These are phyloP conservation scores for Schizotus pectinicornis DNA, from an alignment of 2,888 invertebrate species.

Conservation along the genomic window DNA sequence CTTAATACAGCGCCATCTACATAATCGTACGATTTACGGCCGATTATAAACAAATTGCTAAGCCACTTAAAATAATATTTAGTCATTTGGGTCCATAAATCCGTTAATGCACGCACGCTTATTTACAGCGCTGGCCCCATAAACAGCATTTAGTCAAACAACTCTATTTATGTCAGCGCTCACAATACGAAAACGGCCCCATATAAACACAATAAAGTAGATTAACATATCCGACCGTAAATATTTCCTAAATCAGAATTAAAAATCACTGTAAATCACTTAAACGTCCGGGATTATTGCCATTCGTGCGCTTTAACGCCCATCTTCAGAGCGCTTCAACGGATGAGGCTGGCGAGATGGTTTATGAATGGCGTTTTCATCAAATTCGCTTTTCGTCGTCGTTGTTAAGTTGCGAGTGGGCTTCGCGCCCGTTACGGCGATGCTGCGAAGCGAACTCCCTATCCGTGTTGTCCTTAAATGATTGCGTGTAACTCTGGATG, in stretches of 20 bases:
- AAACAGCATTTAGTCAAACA: slow-evolving; percentile 37
- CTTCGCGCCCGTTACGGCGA: neutral
- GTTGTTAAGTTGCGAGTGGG: neutral
- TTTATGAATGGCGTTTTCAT: slow-evolving; percentile 10
- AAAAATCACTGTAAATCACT: slow-evolving; percentile 24
- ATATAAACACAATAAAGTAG: slow-evolving; percentile 41
- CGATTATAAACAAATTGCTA: slow-evolving; percentile 39
- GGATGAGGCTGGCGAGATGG: neutral
- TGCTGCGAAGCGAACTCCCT: neutral
- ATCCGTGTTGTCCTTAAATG: slow-evolving; percentile 14
- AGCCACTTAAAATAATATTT: slow-evolving; percentile 42
- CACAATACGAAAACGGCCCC: slow-evolving; percentile 25
- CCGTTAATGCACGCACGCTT: slow-evolving; percentile 27
- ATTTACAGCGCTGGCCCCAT: slow-evolving; percentile 30
- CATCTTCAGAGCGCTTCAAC: neutral
- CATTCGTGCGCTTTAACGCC: slow-evolving; percentile 12
- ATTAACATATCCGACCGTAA: slow-evolving; percentile 37
- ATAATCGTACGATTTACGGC: slow-evolving; percentile 26
- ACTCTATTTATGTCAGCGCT: slow-evolving; percentile 39
- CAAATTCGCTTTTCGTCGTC: slow-evolving; percentile 5
- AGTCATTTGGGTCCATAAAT: slow-evolving; percentile 38
- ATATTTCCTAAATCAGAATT: slow-evolving; percentile 43
- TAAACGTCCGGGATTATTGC: slow-evolving; percentile 11
- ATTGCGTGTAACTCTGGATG: slow-evolving; percentile 34
- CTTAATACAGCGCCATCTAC: slow-evolving; percentile 16